Percentiles rank a stretch among this genome's conserved stretches.
Conservation (phyloP, 2,797 vertebrate species). For the Neostethus bicornis region DNA sequence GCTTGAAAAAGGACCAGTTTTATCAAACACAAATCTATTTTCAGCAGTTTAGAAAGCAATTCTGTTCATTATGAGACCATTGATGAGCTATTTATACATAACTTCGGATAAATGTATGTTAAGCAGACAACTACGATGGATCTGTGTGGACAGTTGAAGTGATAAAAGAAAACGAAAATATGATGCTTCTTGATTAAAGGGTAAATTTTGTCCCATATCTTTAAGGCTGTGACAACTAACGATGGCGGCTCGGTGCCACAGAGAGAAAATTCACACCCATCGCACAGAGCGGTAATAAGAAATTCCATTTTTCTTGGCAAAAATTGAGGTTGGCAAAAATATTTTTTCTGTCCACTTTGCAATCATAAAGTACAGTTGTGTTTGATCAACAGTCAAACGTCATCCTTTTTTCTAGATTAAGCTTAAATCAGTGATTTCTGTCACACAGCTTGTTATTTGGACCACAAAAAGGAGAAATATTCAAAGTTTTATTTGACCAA, state of each 20-base stretch:
- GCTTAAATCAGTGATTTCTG: constrained; percentile 60
- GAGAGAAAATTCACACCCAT: constrained; percentile 55
- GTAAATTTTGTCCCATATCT: constrained; percentile 72
- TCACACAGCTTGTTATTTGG: constrained; percentile 47
- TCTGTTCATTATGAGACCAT: constrained; percentile 43
- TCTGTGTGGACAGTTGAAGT: constrained; percentile 63
- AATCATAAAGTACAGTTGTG: constrained; percentile 51
- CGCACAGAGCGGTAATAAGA: constrained; percentile 69
- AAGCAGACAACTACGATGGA: constrained; percentile 53
- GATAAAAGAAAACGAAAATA: constrained; percentile 72
- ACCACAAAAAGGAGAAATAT: constrained; percentile 27
- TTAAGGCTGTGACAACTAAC: constrained; percentile 74
- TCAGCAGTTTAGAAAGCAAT: neutral
- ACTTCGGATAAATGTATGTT: constrained; percentile 56
- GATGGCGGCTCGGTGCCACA: constrained; percentile 73
- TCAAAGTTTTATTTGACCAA: constrained; percentile 46
- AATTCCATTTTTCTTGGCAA: constrained; percentile 54
- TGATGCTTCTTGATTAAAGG: constrained; percentile 76
- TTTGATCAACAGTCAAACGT: constrained; percentile 76
- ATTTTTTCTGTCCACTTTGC: constrained; percentile 55
- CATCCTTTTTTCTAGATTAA: constrained; percentile 56
- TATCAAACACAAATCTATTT: constrained; percentile 11
- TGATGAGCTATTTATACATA: constrained; percentile 56
- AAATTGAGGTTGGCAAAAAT: constrained; percentile 56
- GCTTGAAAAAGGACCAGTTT: neutral